A percentile compares a stretch with the other conserved stretches of the same genome.
Evolutionary conservation across 2,113 vertebrate species (phyloP).

Genomic region (Hirundichthys speculiger): DNA sequence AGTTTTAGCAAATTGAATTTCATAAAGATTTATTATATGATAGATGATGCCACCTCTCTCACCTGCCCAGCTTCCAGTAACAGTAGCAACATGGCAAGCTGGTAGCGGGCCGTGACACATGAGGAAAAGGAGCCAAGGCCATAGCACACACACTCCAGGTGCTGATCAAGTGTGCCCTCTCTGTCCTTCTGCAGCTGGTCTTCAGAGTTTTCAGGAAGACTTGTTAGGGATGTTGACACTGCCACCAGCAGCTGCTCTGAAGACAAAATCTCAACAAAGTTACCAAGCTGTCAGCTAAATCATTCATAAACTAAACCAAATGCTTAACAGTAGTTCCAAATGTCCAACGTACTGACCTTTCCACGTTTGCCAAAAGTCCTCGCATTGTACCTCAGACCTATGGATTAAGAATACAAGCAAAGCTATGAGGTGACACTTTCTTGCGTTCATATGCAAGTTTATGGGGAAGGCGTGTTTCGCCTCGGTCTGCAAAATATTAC

Average conservation of each 20-base stretch:
- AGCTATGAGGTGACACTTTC: no score
- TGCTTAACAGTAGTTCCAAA: background rate
- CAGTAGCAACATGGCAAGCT: constrained; percentile 90
- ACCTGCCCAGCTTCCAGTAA: constrained; percentile 87
- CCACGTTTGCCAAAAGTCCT: constrained; percentile 83
- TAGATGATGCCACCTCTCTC: background rate
- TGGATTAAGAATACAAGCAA: background rate
- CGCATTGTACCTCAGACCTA: constrained; percentile 82
- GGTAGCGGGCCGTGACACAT: constrained; percentile 82
- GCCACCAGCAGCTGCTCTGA: constrained; percentile 57
- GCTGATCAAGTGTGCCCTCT: constrained; percentile 7
- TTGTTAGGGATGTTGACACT: background rate
- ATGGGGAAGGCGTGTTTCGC: no score
- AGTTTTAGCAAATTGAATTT: background rate
- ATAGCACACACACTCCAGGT: constrained; percentile 85
- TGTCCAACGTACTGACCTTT: constrained; percentile 69
- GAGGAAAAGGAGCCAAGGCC: constrained; percentile 89
- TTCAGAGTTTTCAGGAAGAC: constrained; percentile 6
- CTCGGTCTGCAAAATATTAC: background rate
- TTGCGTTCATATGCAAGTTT: no score
- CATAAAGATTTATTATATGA: background rate
- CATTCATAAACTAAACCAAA: background rate
- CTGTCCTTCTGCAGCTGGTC: constrained; percentile 22
- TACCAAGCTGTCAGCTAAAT: constrained; percentile 3
- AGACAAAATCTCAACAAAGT: constrained; percentile 1